Evolutionary conservation across 2,888 invertebrate species (phyloP).

Genomic region (Pristionchus entomophagus): DNA sequence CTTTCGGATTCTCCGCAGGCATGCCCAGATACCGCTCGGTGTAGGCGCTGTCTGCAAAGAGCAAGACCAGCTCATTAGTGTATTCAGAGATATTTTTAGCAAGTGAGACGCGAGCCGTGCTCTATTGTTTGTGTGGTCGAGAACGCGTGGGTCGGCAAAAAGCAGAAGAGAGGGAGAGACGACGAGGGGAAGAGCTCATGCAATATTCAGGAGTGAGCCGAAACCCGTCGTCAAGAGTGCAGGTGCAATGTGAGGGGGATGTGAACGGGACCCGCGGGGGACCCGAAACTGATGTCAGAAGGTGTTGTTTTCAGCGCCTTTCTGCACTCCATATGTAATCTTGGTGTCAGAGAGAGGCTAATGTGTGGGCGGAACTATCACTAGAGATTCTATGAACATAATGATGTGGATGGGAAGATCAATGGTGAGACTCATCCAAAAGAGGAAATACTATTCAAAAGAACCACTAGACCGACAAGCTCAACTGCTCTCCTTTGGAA

Average conservation of each 20-base stretch:
- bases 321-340: no score
- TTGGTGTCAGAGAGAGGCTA: no score
- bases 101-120: background rate
- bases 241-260: constrained; percentile 2
- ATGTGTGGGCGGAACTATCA: no score
- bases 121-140: constrained; percentile 41
- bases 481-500: no score
- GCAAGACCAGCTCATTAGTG: background rate
- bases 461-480: no score
- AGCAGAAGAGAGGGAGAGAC: background rate
- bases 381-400: no score
- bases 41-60: constrained; percentile 88
- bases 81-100: constrained; percentile 28
- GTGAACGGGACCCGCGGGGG: background rate
- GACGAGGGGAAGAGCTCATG: background rate
- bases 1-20: constrained; percentile 83
- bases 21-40: constrained; percentile 97
- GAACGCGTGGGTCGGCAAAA: constrained; percentile 37
- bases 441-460: no score
- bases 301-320: no score
- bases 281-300: background rate
- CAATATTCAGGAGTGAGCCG: constrained; percentile 18
- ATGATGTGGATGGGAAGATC: no score
- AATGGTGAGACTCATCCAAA: no score
- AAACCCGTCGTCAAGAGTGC: background rate